phyloP scores from a whole-genome alignment of 2,888 invertebrate species.

The Parnassius apollo region DNA sequence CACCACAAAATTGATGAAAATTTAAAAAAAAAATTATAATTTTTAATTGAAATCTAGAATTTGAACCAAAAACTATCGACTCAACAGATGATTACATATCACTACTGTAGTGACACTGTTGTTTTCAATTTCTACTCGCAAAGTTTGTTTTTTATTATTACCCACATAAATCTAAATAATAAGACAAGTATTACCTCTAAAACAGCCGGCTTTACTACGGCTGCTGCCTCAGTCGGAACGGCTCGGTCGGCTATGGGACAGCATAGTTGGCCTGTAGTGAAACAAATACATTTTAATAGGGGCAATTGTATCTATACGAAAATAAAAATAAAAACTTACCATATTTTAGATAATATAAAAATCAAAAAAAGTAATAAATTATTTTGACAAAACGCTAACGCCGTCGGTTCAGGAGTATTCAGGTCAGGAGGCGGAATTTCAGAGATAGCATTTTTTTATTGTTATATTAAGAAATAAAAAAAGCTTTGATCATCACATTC shows the following conservation, averaged over 20 bases:
- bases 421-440: conserved; percentile 61
- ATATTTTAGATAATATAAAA: not conserved
- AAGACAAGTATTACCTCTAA: conserved; percentile 44
- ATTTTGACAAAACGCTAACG: conserved; percentile 49
- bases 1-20: no score
- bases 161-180: no score
- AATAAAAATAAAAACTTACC: not conserved
- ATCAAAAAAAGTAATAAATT: not conserved
- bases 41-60: no score
- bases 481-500: conserved; percentile 15
- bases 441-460: conserved; percentile 44
- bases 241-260: no score
- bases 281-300: no score
- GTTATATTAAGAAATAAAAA: conserved; percentile 18
- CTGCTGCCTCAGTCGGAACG: conserved; percentile 14
- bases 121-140: not conserved
- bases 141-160: not conserved
- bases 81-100: no score
- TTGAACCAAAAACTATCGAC: no score
- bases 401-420: conserved; percentile 50
- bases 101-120: no score
- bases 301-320: not conserved
- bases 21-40: no score
- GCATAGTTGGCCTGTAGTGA: no score
- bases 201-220: conserved; percentile 33